Evolutionary conservation across 2,113 vertebrate species (phyloP).

Genomic region (Opisthocomus hoazin): DNA sequence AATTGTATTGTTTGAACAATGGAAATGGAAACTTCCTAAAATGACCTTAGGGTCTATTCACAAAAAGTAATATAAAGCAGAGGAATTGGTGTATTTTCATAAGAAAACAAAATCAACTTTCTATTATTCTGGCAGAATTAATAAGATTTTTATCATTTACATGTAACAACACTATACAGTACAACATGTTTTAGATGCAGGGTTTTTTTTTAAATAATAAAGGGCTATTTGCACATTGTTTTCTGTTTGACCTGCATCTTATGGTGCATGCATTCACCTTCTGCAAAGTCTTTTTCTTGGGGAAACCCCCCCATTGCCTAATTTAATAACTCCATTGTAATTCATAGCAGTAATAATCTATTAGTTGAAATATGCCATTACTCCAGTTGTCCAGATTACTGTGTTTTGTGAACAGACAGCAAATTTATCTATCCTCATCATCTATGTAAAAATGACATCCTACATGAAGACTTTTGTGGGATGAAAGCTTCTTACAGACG

Average conservation of each 20-base stretch:
- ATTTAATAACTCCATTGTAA: not conserved
- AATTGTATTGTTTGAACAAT: not conserved
- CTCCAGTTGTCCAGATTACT: not conserved
- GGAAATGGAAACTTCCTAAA: conserved; percentile 4
- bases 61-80: conserved; percentile 33
- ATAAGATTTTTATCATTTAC: not conserved
- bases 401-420: conserved; percentile 37
- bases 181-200: not conserved
- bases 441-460: not conserved
- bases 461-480: not conserved
- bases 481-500: not conserved
- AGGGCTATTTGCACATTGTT: not conserved
- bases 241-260: not conserved
- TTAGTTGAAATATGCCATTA: not conserved
- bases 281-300: not conserved
- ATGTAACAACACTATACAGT: not conserved
- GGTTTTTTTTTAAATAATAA: not conserved
- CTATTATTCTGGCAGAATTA: not conserved
- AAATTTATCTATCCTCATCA: not conserved
- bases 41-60: conserved; percentile 48
- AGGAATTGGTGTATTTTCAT: not conserved
- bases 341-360: not conserved
- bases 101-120: not conserved
- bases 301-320: not conserved
- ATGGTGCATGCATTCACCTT: not conserved